These are phyloP conservation scores for Pyrgus malvae DNA, from an alignment of 2,888 invertebrate genomes.

Conservation along the genomic window DNA sequence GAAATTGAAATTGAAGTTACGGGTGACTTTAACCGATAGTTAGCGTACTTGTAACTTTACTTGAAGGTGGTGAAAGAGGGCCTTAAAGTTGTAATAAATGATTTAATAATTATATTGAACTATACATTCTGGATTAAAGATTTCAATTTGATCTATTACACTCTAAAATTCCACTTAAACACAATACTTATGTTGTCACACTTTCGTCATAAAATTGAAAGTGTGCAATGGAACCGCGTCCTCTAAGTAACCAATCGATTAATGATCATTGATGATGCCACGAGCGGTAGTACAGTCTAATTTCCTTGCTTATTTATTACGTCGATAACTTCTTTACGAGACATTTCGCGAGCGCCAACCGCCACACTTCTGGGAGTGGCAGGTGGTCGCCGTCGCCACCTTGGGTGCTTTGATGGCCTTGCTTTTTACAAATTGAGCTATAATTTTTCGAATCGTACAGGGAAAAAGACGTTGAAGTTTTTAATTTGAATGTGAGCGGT, in stretches of 20 bases:
- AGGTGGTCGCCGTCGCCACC: conserved; percentile 10
- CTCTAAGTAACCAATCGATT: conserved; percentile 14
- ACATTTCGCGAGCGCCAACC: conserved; percentile 12
- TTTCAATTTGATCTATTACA: not conserved
- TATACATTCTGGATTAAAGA: too few relatives aligned
- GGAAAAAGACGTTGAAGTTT: too few relatives aligned
- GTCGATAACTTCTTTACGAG: conserved; percentile 20
- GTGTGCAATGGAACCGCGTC: not conserved
- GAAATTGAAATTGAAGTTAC: too few relatives aligned
- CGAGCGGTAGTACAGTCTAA: conserved; percentile 10
- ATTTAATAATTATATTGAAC: too few relatives aligned
- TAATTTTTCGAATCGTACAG: not conserved
- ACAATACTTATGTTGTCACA: too few relatives aligned
- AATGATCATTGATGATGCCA: conserved; percentile 18
- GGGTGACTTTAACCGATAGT: too few relatives aligned
- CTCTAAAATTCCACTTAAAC: too few relatives aligned
- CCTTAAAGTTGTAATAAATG: too few relatives aligned
- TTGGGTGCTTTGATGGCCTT: conserved; percentile 22
- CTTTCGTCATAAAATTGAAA: not conserved
- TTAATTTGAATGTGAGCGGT: too few relatives aligned
- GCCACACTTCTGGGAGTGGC: conserved; percentile 6
- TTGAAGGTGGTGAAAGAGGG: too few relatives aligned
- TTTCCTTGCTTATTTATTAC: conserved; percentile 20
- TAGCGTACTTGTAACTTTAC: too few relatives aligned
- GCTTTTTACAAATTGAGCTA: conserved; percentile 1